Conservation (phyloP, 2,113 vertebrate genomes). For the Calidris pugnax region DNA sequence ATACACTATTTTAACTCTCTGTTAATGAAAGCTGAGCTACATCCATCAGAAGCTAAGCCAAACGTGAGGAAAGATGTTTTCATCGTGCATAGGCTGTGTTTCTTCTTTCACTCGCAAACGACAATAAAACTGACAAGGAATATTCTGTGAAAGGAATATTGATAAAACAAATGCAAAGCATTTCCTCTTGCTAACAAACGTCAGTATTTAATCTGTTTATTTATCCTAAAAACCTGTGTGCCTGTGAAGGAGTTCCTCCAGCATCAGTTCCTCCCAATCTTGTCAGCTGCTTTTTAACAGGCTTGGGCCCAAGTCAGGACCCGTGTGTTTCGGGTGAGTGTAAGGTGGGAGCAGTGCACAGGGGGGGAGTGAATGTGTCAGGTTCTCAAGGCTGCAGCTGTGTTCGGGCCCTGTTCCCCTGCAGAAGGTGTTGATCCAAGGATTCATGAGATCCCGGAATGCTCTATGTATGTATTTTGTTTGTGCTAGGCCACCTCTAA, state of each 20-base stretch:
- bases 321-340: background rate
- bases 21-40: background rate
- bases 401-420: background rate
- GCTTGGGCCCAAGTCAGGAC: background rate
- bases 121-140: background rate
- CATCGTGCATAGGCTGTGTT: background rate
- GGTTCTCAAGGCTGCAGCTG: background rate
- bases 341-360: background rate
- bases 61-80: background rate
- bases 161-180: background rate
- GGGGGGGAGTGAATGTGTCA: rapidly evolving
- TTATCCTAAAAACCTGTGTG: background rate
- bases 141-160: background rate
- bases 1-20: background rate
- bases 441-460: background rate
- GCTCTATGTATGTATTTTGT: background rate
- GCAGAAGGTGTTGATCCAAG: background rate
- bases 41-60: background rate
- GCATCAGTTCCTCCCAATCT: background rate
- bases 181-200: background rate
- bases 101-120: background rate
- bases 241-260: background rate
- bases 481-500: background rate
- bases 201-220: background rate
- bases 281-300: background rate